These are phyloP conservation scores for Avahi laniger DNA, from an alignment of 2,797 vertebrate species.

Conservation along the genomic window DNA sequence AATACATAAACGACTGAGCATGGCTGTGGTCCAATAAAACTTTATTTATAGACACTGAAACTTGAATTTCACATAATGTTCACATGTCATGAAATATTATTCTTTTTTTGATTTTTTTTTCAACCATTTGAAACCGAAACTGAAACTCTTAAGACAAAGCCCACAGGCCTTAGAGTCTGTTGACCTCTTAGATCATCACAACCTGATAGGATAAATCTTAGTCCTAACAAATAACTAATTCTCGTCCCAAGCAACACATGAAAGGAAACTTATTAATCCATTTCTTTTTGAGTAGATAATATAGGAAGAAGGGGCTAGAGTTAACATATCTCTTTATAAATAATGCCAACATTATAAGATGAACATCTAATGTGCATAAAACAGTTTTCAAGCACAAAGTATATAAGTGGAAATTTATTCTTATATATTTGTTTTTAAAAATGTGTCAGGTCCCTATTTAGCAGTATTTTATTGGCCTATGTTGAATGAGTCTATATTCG, in stretches of 20 bases:
- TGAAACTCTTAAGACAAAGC: neutral
- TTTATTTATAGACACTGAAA: conserved; percentile 56
- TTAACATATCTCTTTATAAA: conserved; percentile 21
- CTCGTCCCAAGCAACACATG: neutral
- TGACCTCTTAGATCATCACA: neutral
- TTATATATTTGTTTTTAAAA: neutral
- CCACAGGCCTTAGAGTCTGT: neutral
- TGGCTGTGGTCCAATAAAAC: conserved; percentile 56
- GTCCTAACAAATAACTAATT: neutral
- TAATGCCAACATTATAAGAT: conserved; percentile 13
- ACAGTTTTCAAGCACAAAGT: conserved; percentile 24
- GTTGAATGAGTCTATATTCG: neutral
- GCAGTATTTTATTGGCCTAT: neutral
- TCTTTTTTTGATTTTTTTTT: neutral
- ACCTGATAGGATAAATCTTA: neutral
- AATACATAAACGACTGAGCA: neutral
- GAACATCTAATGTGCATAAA: neutral
- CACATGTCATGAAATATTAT: conserved; percentile 16
- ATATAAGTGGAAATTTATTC: neutral
- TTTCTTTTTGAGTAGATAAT: neutral
- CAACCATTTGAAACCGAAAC: neutral
- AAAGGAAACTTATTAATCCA: neutral
- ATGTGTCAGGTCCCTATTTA: neutral
- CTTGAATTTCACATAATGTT: conserved; percentile 38
- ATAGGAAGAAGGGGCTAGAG: neutral